These are phyloP conservation scores for Trichonephila clavata DNA, from an alignment of 1,140 invertebrate genomes.

Conservation along the genomic window DNA sequence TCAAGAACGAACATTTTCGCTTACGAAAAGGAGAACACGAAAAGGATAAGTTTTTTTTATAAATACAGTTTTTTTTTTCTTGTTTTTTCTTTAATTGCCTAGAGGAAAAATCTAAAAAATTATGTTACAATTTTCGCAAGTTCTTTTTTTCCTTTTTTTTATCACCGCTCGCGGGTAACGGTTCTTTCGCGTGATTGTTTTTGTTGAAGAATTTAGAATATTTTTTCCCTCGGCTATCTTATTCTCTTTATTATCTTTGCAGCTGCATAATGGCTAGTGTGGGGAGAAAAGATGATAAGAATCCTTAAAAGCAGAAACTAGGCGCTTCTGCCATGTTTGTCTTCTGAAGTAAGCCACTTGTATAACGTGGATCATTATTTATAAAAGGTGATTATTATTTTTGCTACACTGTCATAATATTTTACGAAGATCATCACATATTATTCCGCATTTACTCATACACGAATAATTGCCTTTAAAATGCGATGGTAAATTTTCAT, in stretches of 20 bases:
- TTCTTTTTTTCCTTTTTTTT: conserved; percentile 20
- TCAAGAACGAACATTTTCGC: conserved; percentile 7
- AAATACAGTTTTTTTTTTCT: background rate
- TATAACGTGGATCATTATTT: too few relatives aligned
- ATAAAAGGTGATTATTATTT: too few relatives aligned
- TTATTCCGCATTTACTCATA: too few relatives aligned
- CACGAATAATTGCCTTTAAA: too few relatives aligned
- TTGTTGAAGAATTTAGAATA: conserved; percentile 29
- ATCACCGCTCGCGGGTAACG: conserved; percentile 28
- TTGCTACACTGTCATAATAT: too few relatives aligned
- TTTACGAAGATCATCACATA: too few relatives aligned
- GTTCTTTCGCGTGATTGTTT: conserved; percentile 29
- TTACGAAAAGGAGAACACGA: background rate
- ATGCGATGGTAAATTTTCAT: too few relatives aligned
- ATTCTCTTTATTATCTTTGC: conserved; percentile 37
- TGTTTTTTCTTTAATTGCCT: conserved; percentile 38
- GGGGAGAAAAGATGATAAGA: conserved; percentile 15
- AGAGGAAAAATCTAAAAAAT: conserved; percentile 17
- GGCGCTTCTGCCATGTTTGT: background rate
- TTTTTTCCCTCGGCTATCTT: background rate
- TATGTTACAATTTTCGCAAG: conserved; percentile 1
- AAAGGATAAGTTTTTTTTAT: background rate
- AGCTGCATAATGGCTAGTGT: conserved; percentile 6
- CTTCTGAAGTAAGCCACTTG: background rate
- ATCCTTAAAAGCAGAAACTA: background rate